Percentiles rank a stretch among this genome's conserved stretches.
phyloP scores from a whole-genome alignment of 2,113 vertebrate species.

The Tretioscincus oriximinensis region DNA sequence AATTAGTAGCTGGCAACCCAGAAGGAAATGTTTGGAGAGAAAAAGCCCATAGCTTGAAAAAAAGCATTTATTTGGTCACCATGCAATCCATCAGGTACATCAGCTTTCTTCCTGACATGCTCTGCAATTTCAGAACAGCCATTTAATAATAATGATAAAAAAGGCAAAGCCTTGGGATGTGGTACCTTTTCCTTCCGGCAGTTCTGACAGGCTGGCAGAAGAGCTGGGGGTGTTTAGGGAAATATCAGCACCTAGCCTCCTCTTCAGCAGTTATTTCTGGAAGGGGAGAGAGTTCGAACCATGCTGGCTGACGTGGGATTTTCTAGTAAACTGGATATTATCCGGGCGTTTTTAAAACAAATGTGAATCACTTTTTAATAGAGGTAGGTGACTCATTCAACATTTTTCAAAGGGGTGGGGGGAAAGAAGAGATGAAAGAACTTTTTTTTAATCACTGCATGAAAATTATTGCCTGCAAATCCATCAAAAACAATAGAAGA shows the following conservation, averaged over 20 bases:
- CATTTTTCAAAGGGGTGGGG: neutral
- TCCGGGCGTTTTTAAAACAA: constrained; percentile 27
- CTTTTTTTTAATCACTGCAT: neutral
- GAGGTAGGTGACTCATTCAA: constrained; percentile 34
- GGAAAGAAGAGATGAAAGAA: constrained; percentile 1
- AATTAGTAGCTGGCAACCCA: neutral
- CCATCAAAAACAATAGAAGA: constrained; percentile 9
- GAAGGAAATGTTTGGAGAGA: neutral
- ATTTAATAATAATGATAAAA: neutral
- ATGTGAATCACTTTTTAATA: constrained; percentile 36
- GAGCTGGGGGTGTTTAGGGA: constrained; percentile 13
- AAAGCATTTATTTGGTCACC: neutral
- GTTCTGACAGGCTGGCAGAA: constrained; percentile 9
- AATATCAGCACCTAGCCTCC: constrained; percentile 24
- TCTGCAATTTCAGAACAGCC: neutral
- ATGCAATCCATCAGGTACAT: neutral
- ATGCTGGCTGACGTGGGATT: constrained; percentile 31
- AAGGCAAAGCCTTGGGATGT: neutral
- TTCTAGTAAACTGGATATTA: constrained; percentile 43
- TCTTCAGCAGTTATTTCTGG: constrained; percentile 28
- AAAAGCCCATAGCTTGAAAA: neutral
- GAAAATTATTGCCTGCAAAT: neutral
- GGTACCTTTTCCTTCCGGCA: constrained; percentile 28
- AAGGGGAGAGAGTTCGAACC: constrained; percentile 2
- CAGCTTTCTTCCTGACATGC: neutral